These are phyloP conservation scores for Loris lydekkerianus DNA, from an alignment of 2,797 vertebrate genomes.

Conservation along the genomic window DNA sequence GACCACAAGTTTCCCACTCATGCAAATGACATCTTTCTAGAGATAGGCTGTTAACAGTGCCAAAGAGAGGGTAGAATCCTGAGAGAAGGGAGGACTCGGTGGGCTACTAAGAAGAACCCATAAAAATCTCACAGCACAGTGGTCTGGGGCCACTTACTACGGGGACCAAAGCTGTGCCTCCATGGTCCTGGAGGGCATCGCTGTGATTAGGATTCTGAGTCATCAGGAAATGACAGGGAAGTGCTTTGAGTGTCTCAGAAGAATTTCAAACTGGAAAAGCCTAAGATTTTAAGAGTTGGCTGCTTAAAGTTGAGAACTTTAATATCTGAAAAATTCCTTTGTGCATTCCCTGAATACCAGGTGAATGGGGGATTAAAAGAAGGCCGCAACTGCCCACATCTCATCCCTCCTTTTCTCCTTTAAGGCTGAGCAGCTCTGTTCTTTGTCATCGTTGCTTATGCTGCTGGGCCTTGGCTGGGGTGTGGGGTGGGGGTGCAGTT, in stretches of 20 bases:
- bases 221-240: slow-evolving; percentile 54
- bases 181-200: neutral
- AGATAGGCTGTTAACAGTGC: neutral
- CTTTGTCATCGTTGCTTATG: too few species aligned
- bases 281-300: slow-evolving; percentile 57
- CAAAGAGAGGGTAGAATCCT: neutral
- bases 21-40: neutral
- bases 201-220: neutral
- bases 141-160: accelerated
- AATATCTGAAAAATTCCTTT: slow-evolving; percentile 60
- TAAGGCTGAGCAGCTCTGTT: neutral
- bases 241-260: slow-evolving; percentile 46
- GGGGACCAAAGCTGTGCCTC: neutral
- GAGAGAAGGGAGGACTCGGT: neutral
- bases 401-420: neutral
- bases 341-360: slow-evolving; percentile 48
- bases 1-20: too few species aligned
- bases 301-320: slow-evolving; percentile 66
- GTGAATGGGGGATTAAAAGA: neutral
- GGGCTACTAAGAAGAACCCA: neutral
- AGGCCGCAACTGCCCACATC: neutral
- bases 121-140: neutral
- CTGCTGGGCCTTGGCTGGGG: neutral
- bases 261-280: slow-evolving; percentile 65
- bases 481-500: accelerated